phyloP scores from a whole-genome alignment of 2,888 invertebrate species.

The Urechis unicinctus region DNA sequence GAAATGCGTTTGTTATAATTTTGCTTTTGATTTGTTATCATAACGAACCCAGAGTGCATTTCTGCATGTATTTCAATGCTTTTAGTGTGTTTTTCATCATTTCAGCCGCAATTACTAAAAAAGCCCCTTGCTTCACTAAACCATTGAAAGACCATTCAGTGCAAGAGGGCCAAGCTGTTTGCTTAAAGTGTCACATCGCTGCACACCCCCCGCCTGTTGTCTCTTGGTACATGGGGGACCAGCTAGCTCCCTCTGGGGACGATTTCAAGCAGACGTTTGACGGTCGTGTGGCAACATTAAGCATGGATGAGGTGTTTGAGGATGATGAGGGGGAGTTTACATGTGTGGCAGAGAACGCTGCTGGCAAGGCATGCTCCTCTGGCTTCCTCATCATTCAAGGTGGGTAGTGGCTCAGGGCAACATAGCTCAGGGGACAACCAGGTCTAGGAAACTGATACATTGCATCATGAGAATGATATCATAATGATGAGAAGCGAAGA shows the following conservation, averaged over 20 bases:
- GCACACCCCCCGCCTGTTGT: background rate
- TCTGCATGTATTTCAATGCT: background rate
- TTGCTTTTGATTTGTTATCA: too few relatives aligned
- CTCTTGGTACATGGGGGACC: background rate
- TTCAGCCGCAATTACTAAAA: background rate
- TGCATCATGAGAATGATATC: too few relatives aligned
- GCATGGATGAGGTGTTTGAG: background rate
- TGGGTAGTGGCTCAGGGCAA: background rate
- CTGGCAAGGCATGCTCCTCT: background rate
- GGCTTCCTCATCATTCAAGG: background rate
- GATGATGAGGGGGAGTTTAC: background rate
- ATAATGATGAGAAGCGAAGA: too few relatives aligned
- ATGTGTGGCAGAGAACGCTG: background rate
- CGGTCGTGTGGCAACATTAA: background rate
- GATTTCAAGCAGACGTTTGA: slow-evolving; percentile 1
- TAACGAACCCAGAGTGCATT: too few relatives aligned
- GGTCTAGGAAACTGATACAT: too few relatives aligned
- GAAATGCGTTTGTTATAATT: too few relatives aligned
- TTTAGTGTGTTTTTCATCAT: too few relatives aligned
- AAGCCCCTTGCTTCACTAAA: background rate
- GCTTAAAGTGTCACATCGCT: background rate
- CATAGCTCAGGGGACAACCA: too few relatives aligned
- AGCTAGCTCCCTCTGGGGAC: background rate
- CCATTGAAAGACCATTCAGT: background rate
- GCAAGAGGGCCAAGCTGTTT: background rate